Base-by-base conservation (phyloP, 2,113 vertebrate species). In the Limanda limanda region DNA sequence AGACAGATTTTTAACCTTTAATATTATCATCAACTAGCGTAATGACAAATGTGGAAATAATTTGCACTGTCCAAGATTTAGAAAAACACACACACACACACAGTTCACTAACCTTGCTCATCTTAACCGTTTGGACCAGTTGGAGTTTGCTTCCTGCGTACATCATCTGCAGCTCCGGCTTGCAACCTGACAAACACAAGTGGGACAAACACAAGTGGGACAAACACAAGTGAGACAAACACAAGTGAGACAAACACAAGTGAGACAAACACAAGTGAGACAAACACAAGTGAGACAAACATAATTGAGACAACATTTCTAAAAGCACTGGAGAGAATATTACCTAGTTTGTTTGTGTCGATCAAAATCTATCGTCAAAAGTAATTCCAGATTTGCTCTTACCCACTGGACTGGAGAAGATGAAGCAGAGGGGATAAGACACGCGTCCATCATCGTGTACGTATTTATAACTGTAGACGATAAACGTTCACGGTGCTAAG, bases 381-480 rank as follows among this genome's bases (percentile, higher is more conserved):
- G 9, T 66, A 27, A 35, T 18, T 47, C 4, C 0, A 27, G 63
- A 58, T 18, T 23, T 0, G 10, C 40, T 93, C 95, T 96, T 93
- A 99, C 98, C 97, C 48, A 94, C 95, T 58, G 98, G 98, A 85
- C 97, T 99, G 88, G 96, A 98, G 94, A 99, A 99, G 90, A 99
- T 99, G 94, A 99, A 99, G 90, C 97, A 99, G 79, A 99, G 89
- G 0, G 98, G 98, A 5, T 99, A 99, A 51, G 98, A 99, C 68
- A 98, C 94, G 60, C 97, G 95, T 52, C 97, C 97, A 35, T 99
- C 97, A n/a, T 97, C 96, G 47, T 98, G 98, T 9, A 96, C 92
- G 86, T 98, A 98, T 88, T 97, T 98, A 79, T 99, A 99, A 88
- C 98, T 99, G 93, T 99, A 99, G 57, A 98, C 96, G 89, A 99